Conservation (phyloP, 2,888 invertebrate genomes). For the Anodontia alba region DNA sequence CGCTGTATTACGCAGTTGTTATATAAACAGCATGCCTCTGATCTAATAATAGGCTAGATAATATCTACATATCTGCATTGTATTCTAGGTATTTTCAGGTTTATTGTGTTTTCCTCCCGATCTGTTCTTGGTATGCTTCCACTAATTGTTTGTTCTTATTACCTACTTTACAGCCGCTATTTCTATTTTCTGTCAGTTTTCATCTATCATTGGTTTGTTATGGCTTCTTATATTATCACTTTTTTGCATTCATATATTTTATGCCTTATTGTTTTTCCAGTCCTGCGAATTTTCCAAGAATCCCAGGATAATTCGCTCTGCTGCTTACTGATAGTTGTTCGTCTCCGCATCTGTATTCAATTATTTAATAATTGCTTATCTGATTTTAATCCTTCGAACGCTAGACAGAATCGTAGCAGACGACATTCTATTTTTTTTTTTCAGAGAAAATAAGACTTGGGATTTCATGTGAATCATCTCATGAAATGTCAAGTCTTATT, state of each 20-base stretch:
- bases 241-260: background rate
- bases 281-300: background rate
- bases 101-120: background rate
- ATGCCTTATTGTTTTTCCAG: background rate
- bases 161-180: background rate
- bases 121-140: background rate
- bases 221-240: background rate
- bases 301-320: background rate
- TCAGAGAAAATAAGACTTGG: no score
- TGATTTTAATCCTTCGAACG: no score
- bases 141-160: slow-evolving; percentile 1
- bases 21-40: no score
- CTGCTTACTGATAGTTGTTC: background rate
- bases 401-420: no score
- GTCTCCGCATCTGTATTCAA: background rate
- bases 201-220: background rate
- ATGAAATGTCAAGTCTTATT: no score
- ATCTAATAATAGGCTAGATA: no score
- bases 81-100: background rate
- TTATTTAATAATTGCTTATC: background rate
- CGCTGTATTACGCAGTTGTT: no score
- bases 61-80: no score
- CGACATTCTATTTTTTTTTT: no score
- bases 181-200: slow-evolving; percentile 5
- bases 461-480: no score